Conservation (phyloP, 2,797 vertebrate genomes). For the Echeneis naucrates region DNA sequence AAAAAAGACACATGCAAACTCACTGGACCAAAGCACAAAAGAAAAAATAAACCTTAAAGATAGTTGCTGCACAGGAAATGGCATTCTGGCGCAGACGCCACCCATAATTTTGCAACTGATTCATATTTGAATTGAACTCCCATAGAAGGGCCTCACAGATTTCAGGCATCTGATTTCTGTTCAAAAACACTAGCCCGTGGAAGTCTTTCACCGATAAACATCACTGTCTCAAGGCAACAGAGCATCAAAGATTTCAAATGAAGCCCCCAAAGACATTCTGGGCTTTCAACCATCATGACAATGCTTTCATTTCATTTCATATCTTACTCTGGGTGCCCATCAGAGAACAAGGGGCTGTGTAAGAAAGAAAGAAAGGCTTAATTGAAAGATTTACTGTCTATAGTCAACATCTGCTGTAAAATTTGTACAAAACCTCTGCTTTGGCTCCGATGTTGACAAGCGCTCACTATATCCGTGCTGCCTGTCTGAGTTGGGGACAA, state of each 20-base stretch:
- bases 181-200: conserved; percentile 2
- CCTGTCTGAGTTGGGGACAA: conserved; percentile 27
- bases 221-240: conserved; percentile 24
- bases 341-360: neutral
- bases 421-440: conserved; percentile 1
- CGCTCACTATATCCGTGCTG: conserved; percentile 17
- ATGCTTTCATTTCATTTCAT: conserved; percentile 32
- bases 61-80: conserved; percentile 55
- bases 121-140: conserved; percentile 33
- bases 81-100: conserved; percentile 46
- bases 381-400: neutral
- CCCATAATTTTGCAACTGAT: conserved; percentile 40
- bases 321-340: neutral
- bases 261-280: conserved; percentile 12
- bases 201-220: conserved; percentile 21
- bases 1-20: conserved; percentile 44
- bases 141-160: neutral
- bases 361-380: neutral
- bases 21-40: conserved; percentile 41
- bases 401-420: conserved; percentile 5
- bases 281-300: conserved; percentile 27
- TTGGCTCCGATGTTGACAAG: conserved; percentile 19
- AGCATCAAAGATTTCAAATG: conserved; percentile 23
- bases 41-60: conserved; percentile 57
- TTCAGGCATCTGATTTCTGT: neutral